A percentile compares a stretch with the other conserved stretches of the same genome.
Evolutionary conservation across 2,888 invertebrate genomes (phyloP).

Genomic region (Anagyrus pseudococci): DNA sequence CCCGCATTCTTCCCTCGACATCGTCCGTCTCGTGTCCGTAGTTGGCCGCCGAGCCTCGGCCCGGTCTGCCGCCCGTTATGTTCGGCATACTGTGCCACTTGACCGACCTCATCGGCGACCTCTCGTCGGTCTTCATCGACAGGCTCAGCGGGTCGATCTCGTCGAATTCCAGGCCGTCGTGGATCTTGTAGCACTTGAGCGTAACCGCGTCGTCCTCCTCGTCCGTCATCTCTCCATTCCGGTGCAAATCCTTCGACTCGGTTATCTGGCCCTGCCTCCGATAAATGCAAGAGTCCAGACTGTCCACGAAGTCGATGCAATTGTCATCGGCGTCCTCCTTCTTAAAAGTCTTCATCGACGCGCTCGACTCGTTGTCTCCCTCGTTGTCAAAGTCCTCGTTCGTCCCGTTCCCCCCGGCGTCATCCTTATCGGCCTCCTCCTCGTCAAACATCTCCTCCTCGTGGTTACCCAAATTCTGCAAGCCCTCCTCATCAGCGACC

Average conservation of each 20-base stretch:
- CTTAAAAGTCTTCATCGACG: constrained; percentile 24
- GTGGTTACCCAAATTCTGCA: not conserved
- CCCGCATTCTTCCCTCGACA: not conserved
- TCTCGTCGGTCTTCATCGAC: not conserved
- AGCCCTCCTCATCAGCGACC: not conserved
- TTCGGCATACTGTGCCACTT: constrained; percentile 29
- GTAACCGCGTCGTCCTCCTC: not conserved
- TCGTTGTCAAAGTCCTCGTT: not conserved
- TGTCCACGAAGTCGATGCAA: constrained; percentile 4
- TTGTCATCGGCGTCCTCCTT: constrained; percentile 4
- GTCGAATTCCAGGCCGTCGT: not conserved
- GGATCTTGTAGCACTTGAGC: not conserved
- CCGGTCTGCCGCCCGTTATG: too few species aligned
- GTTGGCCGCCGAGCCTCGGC: not conserved
- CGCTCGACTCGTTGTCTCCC: constrained; percentile 2
- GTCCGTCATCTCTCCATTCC: too few species aligned
- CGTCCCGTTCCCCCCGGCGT: not conserved
- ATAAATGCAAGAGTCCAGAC: constrained; percentile 5
- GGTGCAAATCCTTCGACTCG: not conserved
- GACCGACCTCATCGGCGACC: not conserved
- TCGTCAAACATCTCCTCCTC: not conserved
- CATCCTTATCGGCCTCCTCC: too few species aligned
- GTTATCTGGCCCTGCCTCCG: not conserved
- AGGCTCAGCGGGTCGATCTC: not conserved
- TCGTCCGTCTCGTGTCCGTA: not conserved